phyloP scores from a whole-genome alignment of 2,888 invertebrate genomes.

The Sphecodes monilicornis region DNA sequence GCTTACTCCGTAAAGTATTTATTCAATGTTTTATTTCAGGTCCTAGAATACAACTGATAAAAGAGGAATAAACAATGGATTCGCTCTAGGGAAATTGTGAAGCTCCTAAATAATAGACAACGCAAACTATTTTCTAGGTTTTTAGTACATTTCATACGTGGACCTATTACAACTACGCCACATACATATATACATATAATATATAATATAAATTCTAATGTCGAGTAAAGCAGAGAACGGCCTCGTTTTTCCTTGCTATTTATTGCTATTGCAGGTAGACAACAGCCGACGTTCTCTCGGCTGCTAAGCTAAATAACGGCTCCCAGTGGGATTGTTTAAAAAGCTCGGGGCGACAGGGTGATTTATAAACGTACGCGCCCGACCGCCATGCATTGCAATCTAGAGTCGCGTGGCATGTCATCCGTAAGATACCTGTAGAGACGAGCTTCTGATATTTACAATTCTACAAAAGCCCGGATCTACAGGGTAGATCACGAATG shows the following conservation, averaged over 20 bases:
- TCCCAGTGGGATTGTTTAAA: constrained; percentile 3
- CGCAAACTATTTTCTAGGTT: background rate
- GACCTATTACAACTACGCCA: background rate
- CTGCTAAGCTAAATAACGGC: constrained; percentile 20
- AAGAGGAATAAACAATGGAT: background rate
- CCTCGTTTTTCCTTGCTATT: background rate
- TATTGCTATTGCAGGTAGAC: background rate
- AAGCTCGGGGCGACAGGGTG: background rate
- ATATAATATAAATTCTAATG: constrained; percentile 14
- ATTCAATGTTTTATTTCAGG: background rate
- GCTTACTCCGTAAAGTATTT: background rate
- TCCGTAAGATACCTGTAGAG: constrained; percentile 99
- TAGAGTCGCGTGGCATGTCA: constrained; percentile 92
- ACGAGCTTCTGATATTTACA: constrained; percentile 97
- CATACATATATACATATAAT: too few relatives aligned
- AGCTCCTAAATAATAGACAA: background rate
- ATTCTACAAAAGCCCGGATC: constrained; percentile 99
- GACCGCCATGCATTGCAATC: constrained; percentile 68
- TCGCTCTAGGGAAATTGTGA: background rate
- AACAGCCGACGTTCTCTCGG: background rate
- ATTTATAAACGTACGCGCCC: constrained; percentile 7
- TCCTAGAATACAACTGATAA: background rate
- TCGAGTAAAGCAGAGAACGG: background rate
- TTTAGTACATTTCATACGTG: background rate
- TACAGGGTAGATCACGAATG: constrained; percentile 99